These are phyloP conservation scores for Megalonaias nervosa DNA, from an alignment of 1,140 invertebrate genomes.

Conservation along the genomic window DNA sequence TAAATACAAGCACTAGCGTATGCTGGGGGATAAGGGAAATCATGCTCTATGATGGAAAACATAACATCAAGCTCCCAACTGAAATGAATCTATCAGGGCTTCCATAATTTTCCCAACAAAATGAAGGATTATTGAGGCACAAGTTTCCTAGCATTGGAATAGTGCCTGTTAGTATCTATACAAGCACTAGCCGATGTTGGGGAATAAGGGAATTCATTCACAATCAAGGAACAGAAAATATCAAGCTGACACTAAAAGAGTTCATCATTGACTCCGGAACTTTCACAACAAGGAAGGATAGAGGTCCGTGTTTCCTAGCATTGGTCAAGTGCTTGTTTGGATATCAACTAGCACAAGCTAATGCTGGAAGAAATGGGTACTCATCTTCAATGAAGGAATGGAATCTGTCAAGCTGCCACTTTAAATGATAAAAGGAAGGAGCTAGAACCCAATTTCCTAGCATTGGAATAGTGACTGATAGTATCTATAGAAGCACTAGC, in stretches of 20 bases:
- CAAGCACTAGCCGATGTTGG: constrained; percentile 44
- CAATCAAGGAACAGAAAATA: not conserved
- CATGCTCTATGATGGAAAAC: not conserved
- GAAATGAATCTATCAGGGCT: not conserved
- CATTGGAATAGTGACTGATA: too few species aligned
- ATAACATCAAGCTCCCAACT: not conserved
- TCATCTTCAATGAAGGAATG: not conserved
- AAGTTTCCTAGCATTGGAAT: too few species aligned
- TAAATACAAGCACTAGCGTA: constrained; percentile 31
- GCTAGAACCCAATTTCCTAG: too few species aligned
- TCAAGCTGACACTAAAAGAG: not conserved
- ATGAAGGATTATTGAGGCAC: not conserved
- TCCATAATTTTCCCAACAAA: too few species aligned
- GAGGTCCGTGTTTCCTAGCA: constrained; percentile 4
- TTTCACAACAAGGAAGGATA: too few species aligned
- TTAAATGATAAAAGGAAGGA: too few species aligned
- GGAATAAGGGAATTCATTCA: not conserved
- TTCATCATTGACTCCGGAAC: too few species aligned
- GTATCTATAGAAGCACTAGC: too few species aligned
- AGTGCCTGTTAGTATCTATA: not conserved
- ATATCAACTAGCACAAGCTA: constrained; percentile 41
- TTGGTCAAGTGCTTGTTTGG: constrained; percentile 37
- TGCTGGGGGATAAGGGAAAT: constrained; percentile 29
- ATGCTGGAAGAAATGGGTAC: constrained; percentile 32
- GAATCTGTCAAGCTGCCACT: too few species aligned